Conservation (phyloP, 2,888 invertebrate genomes). For the Prosopocoilus inquinatus region DNA sequence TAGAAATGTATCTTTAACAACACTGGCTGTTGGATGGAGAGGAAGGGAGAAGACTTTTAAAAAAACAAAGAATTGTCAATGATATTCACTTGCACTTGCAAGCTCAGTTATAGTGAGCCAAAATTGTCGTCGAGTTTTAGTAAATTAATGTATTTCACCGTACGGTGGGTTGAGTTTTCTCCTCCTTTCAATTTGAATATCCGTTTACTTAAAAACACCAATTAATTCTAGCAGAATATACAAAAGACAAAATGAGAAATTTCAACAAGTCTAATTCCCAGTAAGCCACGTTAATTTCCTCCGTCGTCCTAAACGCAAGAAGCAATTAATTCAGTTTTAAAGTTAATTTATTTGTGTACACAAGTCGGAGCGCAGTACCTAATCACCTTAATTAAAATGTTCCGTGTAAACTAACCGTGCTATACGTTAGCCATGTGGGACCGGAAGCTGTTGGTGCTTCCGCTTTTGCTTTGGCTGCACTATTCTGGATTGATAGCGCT, state of each 20-base stretch:
- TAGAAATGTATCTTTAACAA: too few species aligned
- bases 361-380: constrained; percentile 46
- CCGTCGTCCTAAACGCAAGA: constrained; percentile 47
- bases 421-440: constrained; percentile 29
- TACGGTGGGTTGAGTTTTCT: too few species aligned
- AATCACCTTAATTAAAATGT: constrained; percentile 54
- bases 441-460: neutral
- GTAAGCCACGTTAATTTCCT: constrained; percentile 42
- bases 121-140: too few species aligned
- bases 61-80: too few species aligned
- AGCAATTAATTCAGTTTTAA: constrained; percentile 54
- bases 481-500: constrained; percentile 42
- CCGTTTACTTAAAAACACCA: too few species aligned
- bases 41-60: too few species aligned
- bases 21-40: too few species aligned
- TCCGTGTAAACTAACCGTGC: constrained; percentile 38
- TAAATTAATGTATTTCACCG: too few species aligned
- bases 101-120: too few species aligned
- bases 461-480: constrained; percentile 15
- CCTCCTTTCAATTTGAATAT: too few species aligned
- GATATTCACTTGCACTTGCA: too few species aligned
- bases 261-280: constrained; percentile 45
- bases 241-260: constrained; percentile 42
- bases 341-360: constrained; percentile 53
- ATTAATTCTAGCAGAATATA: constrained; percentile 10